phyloP scores from a whole-genome alignment of 2,797 vertebrate genomes.

The Salmo trutta region DNA sequence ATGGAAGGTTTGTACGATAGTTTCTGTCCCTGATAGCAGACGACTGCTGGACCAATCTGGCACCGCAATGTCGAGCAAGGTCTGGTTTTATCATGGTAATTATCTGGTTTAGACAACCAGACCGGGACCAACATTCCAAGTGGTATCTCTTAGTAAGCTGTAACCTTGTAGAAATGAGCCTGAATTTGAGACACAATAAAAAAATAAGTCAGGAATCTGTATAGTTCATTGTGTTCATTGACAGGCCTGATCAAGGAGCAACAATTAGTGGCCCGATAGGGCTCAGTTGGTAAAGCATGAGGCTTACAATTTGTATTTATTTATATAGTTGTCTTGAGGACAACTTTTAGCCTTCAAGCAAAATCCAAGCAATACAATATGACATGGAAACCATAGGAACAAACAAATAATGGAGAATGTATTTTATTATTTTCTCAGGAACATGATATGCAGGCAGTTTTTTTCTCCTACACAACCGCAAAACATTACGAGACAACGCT shows the following conservation, averaged over 20 bases:
- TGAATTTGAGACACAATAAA: neutral
- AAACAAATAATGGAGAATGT: slow-evolving; percentile 14
- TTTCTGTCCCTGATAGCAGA: too few species aligned
- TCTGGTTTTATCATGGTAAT: too few species aligned
- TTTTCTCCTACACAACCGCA: slow-evolving; percentile 10
- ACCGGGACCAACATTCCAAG: too few species aligned
- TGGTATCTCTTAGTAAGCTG: too few species aligned
- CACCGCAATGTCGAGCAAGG: too few species aligned
- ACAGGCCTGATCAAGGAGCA: neutral
- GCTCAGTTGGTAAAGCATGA: too few species aligned
- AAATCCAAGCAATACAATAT: neutral
- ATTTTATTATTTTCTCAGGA: slow-evolving; percentile 22
- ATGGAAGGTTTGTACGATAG: too few species aligned
- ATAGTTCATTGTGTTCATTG: neutral
- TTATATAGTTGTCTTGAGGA: too few species aligned
- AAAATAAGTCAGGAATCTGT: neutral
- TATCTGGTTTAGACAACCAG: too few species aligned
- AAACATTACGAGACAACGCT: slow-evolving; percentile 1
- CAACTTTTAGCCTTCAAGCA: neutral
- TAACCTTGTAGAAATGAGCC: neutral
- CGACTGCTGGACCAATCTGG: too few species aligned
- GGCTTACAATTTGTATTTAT: too few species aligned
- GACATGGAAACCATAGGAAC: slow-evolving; percentile 3
- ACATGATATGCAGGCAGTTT: slow-evolving; percentile 16
- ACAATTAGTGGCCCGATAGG: neutral